Evolutionary conservation across 2,113 vertebrate species (phyloP).

Genomic region (Saguinus midas): DNA sequence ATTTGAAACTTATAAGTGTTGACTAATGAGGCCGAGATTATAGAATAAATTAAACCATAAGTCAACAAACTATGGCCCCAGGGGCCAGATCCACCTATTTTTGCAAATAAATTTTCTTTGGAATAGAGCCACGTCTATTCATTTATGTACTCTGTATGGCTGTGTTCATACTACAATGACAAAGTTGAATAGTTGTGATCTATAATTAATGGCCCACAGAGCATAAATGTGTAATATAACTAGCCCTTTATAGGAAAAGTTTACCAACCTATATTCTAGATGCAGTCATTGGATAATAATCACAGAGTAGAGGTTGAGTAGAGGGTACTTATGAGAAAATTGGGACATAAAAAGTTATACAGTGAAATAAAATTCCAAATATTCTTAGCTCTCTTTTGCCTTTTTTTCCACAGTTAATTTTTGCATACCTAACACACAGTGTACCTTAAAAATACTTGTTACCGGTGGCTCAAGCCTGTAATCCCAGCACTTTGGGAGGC

Average conservation of each 20-base stretch:
- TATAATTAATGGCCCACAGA: not conserved
- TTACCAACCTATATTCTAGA: not conserved
- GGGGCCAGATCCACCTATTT: not conserved
- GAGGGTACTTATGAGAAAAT: not conserved
- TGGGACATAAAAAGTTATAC: not conserved
- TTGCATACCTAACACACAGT: not conserved
- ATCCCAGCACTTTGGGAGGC: too few relatives aligned
- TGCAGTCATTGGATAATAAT: not conserved
- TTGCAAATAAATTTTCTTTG: not conserved
- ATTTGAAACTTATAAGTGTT: not conserved
- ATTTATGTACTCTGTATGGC: not conserved
- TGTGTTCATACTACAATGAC: not conserved
- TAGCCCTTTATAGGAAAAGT: not conserved
- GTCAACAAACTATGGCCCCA: not conserved
- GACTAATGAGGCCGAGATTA: not conserved
- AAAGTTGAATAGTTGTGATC: not conserved
- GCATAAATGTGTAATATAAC: not conserved
- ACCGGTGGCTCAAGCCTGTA: too few relatives aligned
- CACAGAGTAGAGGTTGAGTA: not conserved
- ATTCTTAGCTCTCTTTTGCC: not conserved
- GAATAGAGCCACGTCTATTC: not conserved
- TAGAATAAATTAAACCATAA: not conserved
- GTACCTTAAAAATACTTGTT: not conserved
- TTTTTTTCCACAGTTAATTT: constrained; percentile 21
- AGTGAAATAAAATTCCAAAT: not conserved